phyloP scores from a whole-genome alignment of 2,113 vertebrate genomes.

The Strix aluco region DNA sequence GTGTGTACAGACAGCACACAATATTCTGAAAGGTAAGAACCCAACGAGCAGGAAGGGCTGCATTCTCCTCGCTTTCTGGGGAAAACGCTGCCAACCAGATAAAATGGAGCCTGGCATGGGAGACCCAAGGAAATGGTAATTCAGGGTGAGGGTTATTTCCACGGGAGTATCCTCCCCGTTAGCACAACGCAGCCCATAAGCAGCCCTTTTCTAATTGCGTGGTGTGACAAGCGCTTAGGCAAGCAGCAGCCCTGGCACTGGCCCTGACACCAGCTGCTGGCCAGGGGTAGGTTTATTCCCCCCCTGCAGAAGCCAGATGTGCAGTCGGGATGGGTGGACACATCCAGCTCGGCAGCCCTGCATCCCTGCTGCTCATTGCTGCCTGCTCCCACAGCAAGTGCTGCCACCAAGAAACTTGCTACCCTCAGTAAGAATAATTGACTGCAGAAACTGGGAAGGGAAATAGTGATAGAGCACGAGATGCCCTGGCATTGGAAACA shows the following conservation, averaged over 20 bases:
- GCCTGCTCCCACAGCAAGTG: not conserved
- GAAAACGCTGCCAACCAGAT: not conserved
- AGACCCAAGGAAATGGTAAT: too few species aligned
- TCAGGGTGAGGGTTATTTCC: not conserved
- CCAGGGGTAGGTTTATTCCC: not conserved
- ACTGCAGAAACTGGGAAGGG: not conserved
- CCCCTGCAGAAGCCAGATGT: not conserved
- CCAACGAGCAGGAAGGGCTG: not conserved
- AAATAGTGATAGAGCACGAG: not conserved
- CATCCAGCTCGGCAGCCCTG: not conserved
- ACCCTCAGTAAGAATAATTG: not conserved
- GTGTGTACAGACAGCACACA: slow-evolving; percentile 94
- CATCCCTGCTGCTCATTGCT: not conserved
- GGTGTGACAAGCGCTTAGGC: not conserved
- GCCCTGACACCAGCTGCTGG: not conserved
- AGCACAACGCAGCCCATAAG: not conserved
- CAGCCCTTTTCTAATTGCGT: not conserved
- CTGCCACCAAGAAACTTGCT: not conserved
- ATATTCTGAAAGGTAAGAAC: slow-evolving; percentile 90
- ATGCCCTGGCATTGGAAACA: not conserved
- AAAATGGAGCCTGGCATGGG: not conserved
- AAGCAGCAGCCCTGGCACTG: accelerated
- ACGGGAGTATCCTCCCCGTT: too few species aligned
- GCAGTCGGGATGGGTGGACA: accelerated
- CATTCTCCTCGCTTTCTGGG: not conserved